phyloP scores from a whole-genome alignment of 2,797 vertebrate species.

The Sebastolobus altivelis region DNA sequence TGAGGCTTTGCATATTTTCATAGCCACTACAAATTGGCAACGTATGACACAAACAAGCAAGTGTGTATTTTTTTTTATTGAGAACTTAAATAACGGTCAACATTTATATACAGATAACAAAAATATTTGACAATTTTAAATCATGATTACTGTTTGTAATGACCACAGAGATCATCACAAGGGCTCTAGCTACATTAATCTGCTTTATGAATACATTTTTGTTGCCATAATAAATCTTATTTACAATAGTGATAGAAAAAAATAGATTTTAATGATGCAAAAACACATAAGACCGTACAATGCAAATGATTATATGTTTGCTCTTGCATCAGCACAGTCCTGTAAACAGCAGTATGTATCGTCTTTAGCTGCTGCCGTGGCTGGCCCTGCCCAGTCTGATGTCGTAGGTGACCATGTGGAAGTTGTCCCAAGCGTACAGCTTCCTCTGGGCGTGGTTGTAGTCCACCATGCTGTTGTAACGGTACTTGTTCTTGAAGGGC shows the following conservation, averaged over 20 bases:
- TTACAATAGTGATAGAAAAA: conserved; percentile 67
- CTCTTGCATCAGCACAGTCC: conserved; percentile 27
- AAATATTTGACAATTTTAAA: conserved; percentile 33
- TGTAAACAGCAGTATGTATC: not conserved
- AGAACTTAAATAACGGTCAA: conserved; percentile 49
- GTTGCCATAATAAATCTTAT: conserved; percentile 30
- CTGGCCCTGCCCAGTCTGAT: conserved; percentile 83
- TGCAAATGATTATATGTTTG: conserved; percentile 6
- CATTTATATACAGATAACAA: conserved; percentile 25
- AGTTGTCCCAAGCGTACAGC: conserved; percentile 95
- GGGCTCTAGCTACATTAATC: not conserved
- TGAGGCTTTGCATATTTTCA: not conserved
- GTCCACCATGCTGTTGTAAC: conserved; percentile 95
- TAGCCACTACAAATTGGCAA: not conserved
- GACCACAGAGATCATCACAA: not conserved
- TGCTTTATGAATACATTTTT: conserved; percentile 29
- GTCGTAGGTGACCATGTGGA: conserved; percentile 93
- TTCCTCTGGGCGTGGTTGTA: conserved; percentile 92
- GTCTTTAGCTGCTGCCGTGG: conserved; percentile 43
- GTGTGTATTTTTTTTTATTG: conserved; percentile 20
- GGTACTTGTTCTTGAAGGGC: conserved; percentile 90
- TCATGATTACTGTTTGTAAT: not conserved
- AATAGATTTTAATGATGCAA: conserved; percentile 62
- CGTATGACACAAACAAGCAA: conserved; percentile 1
- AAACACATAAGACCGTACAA: conserved; percentile 6